Base-by-base conservation (phyloP, 1,140 invertebrate genomes). In the Zaprionus kolodkinae region DNA sequence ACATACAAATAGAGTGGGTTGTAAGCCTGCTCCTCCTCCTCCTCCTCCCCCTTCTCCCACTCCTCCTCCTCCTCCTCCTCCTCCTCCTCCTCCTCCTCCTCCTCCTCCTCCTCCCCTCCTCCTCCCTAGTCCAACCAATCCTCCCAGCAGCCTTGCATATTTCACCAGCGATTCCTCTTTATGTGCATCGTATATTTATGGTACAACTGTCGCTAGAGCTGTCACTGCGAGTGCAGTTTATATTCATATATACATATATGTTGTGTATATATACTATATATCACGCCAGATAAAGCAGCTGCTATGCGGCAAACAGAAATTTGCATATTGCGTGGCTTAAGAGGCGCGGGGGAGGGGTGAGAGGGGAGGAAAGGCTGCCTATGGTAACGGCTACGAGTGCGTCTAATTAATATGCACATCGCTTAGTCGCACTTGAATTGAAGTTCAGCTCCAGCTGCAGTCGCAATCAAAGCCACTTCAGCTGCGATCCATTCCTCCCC, bases 391-490 rank as follows among this genome's bases (percentile, higher is more conserved):
- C 6, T 27, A 45, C 45, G 40, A 54, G 48, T 50, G 12, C 57
- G 11, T 65, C 74, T 84, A 88, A 88, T 88, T 88, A 88, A 88
- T 84, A 88, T 88, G 85, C 84, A 71, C 70, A 10, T 70, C 64
- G 74, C 62, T 88, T 78, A 64, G 77, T 21, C 30, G 25, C 59
- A 13, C 27, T 68, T 52, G 40, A 57, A 64, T 15, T 50, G 40
- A 57, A 64, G 38, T 61, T 52, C 50, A 25, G 30, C 43, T 45
- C 50, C 50, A 12, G 59, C 21, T 60, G 75, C 56, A 68, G 52
- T 60, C 62, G 83, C 83, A 86, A 87, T 87, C 85, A 87, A 74
- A 84, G 80, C 74, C 84, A 88, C 80, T 88, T 88, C 84, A 88
- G 68, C 35, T 50, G 21, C n/a, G 54, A 12, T 12, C 25, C 3